A percentile compares a stretch with the other conserved stretches of the same genome.
phyloP scores from a whole-genome alignment of 2,797 vertebrate genomes.

The Periophthalmus magnuspinnatus region DNA sequence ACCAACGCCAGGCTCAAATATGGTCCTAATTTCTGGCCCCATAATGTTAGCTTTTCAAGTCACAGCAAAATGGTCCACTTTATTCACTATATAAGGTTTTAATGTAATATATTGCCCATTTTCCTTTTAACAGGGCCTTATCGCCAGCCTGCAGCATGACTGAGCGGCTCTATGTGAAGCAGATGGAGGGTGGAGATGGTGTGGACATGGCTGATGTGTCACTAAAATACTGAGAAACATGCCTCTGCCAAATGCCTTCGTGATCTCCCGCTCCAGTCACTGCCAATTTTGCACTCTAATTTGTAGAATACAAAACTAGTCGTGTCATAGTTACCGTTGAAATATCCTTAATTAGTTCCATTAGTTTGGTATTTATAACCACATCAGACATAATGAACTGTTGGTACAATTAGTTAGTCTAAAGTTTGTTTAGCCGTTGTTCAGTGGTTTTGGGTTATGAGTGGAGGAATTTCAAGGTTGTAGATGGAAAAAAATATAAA shows the following conservation, averaged over 20 bases:
- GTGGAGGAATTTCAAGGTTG: background rate
- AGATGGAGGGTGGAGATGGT: conserved; percentile 60
- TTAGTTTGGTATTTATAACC: conserved; percentile 5
- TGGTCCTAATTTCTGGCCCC: background rate
- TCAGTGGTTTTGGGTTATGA: background rate
- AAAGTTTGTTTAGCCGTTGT: background rate
- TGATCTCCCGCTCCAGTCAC: conserved; percentile 28
- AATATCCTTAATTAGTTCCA: conserved; percentile 5
- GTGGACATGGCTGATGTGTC: conserved; percentile 54
- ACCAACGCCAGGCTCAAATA: background rate
- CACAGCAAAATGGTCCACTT: background rate
- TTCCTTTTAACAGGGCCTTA: conserved; percentile 13
- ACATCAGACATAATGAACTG: background rate
- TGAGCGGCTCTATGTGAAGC: conserved; percentile 41
- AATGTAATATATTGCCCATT: background rate
- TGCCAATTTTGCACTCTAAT: conserved; percentile 39
- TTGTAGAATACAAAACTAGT: conserved; percentile 13
- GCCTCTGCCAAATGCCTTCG: conserved; percentile 32
- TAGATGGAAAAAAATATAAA: no score
- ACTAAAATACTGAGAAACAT: conserved; percentile 45
- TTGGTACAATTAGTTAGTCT: background rate
- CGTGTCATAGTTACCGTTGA: conserved; percentile 5
- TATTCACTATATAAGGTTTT: background rate
- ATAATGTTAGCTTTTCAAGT: background rate
- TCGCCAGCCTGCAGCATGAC: conserved; percentile 26